Evolutionary conservation across 2,113 vertebrate genomes (phyloP), one percentile per base, ranked within the genome.

Genomic region (Synodontis membranacea): DNA sequence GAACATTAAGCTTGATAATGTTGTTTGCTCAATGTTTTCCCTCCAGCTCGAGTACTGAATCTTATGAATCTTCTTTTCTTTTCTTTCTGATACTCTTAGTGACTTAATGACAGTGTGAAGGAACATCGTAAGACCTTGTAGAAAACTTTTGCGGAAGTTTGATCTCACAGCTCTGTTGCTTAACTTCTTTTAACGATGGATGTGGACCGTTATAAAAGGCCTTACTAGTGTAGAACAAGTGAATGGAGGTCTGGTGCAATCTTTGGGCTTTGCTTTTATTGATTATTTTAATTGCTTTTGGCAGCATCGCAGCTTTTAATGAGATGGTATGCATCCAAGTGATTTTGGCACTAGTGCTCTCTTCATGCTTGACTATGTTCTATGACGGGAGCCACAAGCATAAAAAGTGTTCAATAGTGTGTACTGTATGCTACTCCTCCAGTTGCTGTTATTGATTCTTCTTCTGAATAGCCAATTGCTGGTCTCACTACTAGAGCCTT

Each of bases 271-370:
- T 79, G 46, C 8, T 79, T 79, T 79, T 79, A 79, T 79, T 79
- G 75, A 34, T 79, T 3, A 52, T 52, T 79, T 79, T 79, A 79
- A 79, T 54, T 79, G n/a, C 48, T 54, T 79, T 52, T 78, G 72
- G 44, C 48, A 21, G 14, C 1, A 52, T 79, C n/a, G 11, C 48
- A 34, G n/a, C n/a, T 52, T 79, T 52, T 52, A 79, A 79, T 23
- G 48, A 79, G 48, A 52, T 37, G 48, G 75, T 25, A 52, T 79
- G 11, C 4, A 52, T 21, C 75, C 75, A 54, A 52, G 75, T 48
- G 44, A 12, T 3, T 74, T 48, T 75, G 39, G 68, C 42, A 25
- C 68, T 25, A 42, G 10, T 42, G 68, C 12, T 48, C 4, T n/a
- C 72, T 21, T 52, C 15, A 1, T 78, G 28, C 75, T 78, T 78